Evolutionary conservation across 2,888 invertebrate species (phyloP), one percentile per base, ranked within the genome.

Genomic region (Polylopha cassiicola): DNA sequence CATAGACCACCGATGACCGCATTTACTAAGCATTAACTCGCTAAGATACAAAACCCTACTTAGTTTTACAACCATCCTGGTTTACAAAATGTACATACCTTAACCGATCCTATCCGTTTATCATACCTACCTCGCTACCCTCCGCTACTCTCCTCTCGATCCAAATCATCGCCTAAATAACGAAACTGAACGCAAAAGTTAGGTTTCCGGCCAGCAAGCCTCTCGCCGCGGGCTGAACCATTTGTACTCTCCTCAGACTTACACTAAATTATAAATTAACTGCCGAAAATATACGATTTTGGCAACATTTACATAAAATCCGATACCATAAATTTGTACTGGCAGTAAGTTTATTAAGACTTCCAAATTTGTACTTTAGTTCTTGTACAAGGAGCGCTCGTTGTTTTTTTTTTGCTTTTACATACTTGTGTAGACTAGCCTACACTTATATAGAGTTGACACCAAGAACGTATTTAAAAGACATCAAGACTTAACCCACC

Each of bases 11-110:
- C 81, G 73, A 73, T 73, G 67, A 80, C 73, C 79, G 63, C 65
- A 61, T 71, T 70, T 69, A 74, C 75, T 80, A 82, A 84, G 80
- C 84, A 73, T 82, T 82, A 80, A 67, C 68, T 73, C 59, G 64
- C 82, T 84, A 84, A 81, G 78, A 39, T 84, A 84, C 81, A 82
- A 84, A 84, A 84, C 65, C 71, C 78, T 82, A 81, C 72, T 77
- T 79, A 86, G 86, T 86, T 86, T 86, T 86, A 86, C 76, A 86
- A 86, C 86, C 86, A 71, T 74, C 68, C 65, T 75, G 85, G 84
- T 84, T 85, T 77, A 68, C 61, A 58, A 53, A 55, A 65, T 65
- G 63, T 49, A 49, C 39, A 39, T 47, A 56, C 57, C 56, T 66
- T 69, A 65, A 55, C 66, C 71, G 61, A 66, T 62, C 52, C 52